Conservation (phyloP, 2,888 invertebrate species). For the Ferrisia virgata region DNA sequence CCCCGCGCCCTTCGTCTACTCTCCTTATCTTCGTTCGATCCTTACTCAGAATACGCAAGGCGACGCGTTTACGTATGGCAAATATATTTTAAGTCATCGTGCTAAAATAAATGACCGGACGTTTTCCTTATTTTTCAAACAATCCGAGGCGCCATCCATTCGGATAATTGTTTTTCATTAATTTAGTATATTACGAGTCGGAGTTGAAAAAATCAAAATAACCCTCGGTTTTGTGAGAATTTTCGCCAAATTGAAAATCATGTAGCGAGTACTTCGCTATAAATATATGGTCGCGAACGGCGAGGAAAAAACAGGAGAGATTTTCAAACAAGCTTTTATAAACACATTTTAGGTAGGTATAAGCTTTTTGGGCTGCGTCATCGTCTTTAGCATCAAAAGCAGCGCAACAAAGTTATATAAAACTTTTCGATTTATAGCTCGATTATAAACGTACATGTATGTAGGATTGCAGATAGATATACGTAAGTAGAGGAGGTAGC, state of each 20-base stretch:
- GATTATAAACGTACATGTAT: no score
- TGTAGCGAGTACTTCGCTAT: no score
- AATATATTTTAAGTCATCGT: neutral
- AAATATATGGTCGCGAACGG: no score
- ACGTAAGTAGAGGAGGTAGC: no score
- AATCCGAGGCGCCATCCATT: neutral
- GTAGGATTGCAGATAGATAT: no score
- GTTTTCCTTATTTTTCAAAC: neutral
- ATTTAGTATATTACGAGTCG: neutral
- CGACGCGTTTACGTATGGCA: neutral
- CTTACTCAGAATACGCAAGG: no score
- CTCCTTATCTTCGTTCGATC: neutral
- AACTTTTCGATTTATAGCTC: neutral
- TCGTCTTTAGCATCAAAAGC: neutral
- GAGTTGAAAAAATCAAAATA: neutral
- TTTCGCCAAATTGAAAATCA: neutral
- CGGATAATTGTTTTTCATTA: slow-evolving; percentile 17
- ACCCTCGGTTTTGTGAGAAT: neutral
- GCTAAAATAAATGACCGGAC: neutral
- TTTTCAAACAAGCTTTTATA: neutral
- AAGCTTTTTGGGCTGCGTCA: no score
- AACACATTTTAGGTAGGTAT: neutral
- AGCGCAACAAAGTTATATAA: neutral
- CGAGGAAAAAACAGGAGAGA: neutral
- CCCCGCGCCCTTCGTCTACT: neutral